Percentiles rank a stretch among this genome's conserved stretches.
Conservation (phyloP, 2,113 vertebrate genomes). For the Megaleporinus macrocephalus region DNA sequence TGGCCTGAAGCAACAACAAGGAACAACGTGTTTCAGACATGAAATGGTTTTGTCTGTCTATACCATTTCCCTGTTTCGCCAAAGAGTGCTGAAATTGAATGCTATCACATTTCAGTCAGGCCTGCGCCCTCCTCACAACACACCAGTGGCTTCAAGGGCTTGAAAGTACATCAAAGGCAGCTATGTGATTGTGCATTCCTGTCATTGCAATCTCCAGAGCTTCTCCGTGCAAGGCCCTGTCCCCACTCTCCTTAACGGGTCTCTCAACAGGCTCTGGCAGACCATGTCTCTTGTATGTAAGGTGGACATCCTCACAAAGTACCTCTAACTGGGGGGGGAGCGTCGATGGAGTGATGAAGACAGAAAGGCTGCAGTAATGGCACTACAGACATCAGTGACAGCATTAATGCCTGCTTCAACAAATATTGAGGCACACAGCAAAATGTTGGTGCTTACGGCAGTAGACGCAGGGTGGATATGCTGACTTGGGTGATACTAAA, state of each 20-base stretch:
- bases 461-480: constrained; percentile 64
- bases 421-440: constrained; percentile 70
- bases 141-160: constrained; percentile 68
- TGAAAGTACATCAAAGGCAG: constrained; percentile 71
- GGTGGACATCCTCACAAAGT: no score
- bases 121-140: constrained; percentile 66
- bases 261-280: constrained; percentile 26
- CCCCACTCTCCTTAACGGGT: constrained; percentile 60
- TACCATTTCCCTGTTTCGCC: constrained; percentile 29
- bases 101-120: constrained; percentile 68
- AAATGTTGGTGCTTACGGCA: constrained; percentile 68
- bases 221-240: constrained; percentile 33
- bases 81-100: constrained; percentile 59
- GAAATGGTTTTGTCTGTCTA: constrained; percentile 25
- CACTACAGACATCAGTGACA: constrained; percentile 65
- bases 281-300: not conserved
- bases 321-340: not conserved
- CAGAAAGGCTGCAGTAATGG: constrained; percentile 61
- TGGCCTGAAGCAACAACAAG: not conserved
- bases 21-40: not conserved
- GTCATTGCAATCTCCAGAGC: constrained; percentile 70
- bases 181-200: constrained; percentile 68
- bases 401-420: constrained; percentile 59
- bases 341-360: constrained; percentile 11
- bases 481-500: constrained; percentile 71